A percentile compares a stretch with the other conserved stretches of the same genome.
Evolutionary conservation across 2,888 invertebrate species (phyloP).

Genomic region (Hofmannophila pseudospretella): DNA sequence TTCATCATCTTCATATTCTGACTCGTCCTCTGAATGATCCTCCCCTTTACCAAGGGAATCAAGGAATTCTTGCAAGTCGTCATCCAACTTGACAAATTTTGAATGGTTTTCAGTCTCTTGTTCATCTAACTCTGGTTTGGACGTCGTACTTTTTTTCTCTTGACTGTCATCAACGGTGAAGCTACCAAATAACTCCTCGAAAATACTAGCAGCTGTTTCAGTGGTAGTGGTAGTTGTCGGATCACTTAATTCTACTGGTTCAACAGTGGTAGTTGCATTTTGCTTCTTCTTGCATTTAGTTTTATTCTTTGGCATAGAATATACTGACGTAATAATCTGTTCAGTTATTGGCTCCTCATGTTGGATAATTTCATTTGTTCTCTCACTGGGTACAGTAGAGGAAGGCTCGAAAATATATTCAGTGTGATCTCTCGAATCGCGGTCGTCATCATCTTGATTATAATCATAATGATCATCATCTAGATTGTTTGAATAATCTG

Average conservation of each 20-base stretch:
- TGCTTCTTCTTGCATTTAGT: constrained; percentile 65
- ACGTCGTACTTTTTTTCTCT: constrained; percentile 17
- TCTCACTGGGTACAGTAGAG: constrained; percentile 27
- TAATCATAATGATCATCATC: constrained; percentile 20
- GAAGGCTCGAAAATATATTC: constrained; percentile 49
- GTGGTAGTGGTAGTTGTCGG: constrained; percentile 26
- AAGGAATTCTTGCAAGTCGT: constrained; percentile 55
- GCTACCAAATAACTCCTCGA: constrained; percentile 49
- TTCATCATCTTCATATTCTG: constrained; percentile 28
- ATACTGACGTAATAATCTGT: constrained; percentile 27
- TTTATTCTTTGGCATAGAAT: constrained; percentile 45
- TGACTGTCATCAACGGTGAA: constrained; percentile 43
- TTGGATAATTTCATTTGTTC: constrained; percentile 27
- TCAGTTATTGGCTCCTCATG: constrained; percentile 29
- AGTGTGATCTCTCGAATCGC: constrained; percentile 41
- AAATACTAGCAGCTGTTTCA: constrained; percentile 39
- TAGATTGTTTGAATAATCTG: constrained; percentile 17
- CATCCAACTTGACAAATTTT: constrained; percentile 41
- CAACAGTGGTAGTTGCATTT: constrained; percentile 30
- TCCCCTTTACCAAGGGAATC: constrained; percentile 38
- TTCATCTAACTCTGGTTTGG: constrained; percentile 29
- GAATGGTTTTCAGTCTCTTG: constrained; percentile 44
- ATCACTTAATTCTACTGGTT: constrained; percentile 20
- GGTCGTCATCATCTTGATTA: constrained; percentile 14
- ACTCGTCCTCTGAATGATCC: constrained; percentile 19